These are phyloP conservation scores for Oxycera nigricornis DNA, from an alignment of 2,888 invertebrate species.

Conservation along the genomic window DNA sequence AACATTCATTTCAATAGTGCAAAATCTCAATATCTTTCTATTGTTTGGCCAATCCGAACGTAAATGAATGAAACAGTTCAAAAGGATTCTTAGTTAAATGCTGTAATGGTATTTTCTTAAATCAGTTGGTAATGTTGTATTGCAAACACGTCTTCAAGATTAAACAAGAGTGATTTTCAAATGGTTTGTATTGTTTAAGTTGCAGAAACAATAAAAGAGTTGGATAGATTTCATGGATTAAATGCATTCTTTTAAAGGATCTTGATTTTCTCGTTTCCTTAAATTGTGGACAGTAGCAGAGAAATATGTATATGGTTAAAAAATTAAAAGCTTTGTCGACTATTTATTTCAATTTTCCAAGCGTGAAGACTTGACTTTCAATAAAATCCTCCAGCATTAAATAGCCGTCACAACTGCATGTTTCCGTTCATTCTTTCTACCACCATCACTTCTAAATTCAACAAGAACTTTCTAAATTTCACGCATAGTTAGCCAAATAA, in stretches of 20 bases:
- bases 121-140: neutral
- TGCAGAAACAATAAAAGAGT: too few relatives aligned
- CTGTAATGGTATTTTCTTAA: neutral
- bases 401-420: neutral
- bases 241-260: too few relatives aligned
- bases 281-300: too few relatives aligned
- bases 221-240: too few relatives aligned
- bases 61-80: neutral
- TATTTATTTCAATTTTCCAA: too few relatives aligned
- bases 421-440: neutral
- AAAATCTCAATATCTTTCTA: neutral
- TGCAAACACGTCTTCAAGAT: neutral
- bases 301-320: too few relatives aligned
- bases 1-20: slow-evolving; percentile 12
- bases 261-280: too few relatives aligned
- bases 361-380: neutral
- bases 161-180: too few relatives aligned
- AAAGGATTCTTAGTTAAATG: neutral
- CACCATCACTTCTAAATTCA: neutral
- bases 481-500: slow-evolving; percentile 42
- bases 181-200: too few relatives aligned
- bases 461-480: slow-evolving; percentile 19
- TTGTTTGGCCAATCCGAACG: neutral
- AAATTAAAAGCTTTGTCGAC: too few relatives aligned
- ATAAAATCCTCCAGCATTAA: neutral